Conservation (phyloP, 1,140 invertebrate genomes). For the Argopecten irradians region DNA sequence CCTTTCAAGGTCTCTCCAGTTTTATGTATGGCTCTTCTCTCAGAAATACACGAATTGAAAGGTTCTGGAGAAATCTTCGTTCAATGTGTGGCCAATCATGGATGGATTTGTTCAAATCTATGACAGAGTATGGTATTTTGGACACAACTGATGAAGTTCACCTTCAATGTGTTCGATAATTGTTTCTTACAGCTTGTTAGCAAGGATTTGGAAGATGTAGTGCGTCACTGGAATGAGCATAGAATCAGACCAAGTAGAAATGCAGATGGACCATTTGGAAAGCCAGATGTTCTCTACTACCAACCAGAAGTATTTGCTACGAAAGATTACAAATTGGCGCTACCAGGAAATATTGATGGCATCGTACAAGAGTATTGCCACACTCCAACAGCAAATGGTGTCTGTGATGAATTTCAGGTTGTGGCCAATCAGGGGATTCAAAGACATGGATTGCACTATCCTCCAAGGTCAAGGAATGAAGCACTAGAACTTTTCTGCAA, state of each 20-base stretch:
- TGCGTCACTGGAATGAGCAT: constrained; percentile 38
- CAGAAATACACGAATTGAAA: constrained; percentile 34
- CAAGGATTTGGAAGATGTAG: neutral
- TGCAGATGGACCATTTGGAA: neutral
- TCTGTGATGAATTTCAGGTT: neutral
- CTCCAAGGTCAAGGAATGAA: neutral
- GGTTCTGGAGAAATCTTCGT: constrained; percentile 30
- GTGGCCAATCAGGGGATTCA: neutral
- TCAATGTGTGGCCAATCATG: neutral
- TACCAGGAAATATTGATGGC: constrained; percentile 5
- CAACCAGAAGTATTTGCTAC: constrained; percentile 17
- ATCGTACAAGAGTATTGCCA: neutral
- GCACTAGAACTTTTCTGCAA: neutral
- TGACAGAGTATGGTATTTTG: neutral
- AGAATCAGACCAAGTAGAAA: neutral
- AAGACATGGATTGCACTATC: neutral
- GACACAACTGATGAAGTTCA: constrained; percentile 33
- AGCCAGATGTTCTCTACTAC: constrained; percentile 41
- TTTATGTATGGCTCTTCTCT: constrained; percentile 25
- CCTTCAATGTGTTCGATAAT: constrained; percentile 29
- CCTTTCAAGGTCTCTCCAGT: constrained; percentile 36
- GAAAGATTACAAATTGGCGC: neutral
- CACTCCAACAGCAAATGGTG: neutral
- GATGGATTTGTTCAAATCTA: constrained; percentile 7
- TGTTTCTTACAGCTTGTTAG: constrained; percentile 30